Conservation (phyloP, 2,888 invertebrate genomes). For the Conchocele bisecta region DNA sequence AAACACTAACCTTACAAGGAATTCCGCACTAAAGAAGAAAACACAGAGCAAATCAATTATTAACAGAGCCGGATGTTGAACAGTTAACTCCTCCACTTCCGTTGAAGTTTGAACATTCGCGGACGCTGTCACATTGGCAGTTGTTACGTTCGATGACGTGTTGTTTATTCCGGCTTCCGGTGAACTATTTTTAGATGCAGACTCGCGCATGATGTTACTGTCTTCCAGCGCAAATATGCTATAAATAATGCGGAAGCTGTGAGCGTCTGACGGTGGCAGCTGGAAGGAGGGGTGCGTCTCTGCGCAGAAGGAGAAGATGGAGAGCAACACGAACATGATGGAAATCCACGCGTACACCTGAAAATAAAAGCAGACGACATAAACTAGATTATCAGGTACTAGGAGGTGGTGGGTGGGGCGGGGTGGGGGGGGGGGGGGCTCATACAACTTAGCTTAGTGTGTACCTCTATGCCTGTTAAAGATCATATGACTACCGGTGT, state of each 20-base stretch:
- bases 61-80: slow-evolving; percentile 74
- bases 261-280: slow-evolving; percentile 46
- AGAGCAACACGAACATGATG: slow-evolving; percentile 76
- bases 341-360: slow-evolving; percentile 79
- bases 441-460: no score
- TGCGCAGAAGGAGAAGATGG: slow-evolving; percentile 79
- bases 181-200: no score
- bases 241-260: slow-evolving; percentile 43
- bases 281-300: slow-evolving; percentile 76
- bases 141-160: not conserved
- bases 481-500: no score
- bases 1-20: slow-evolving; percentile 75
- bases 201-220: slow-evolving; percentile 21
- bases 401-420: no score
- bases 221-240: slow-evolving; percentile 56
- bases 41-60: slow-evolving; percentile 77
- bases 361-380: slow-evolving; percentile 29
- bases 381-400: no score
- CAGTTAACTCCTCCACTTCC: slow-evolving; percentile 20
- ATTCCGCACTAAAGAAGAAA: slow-evolving; percentile 78
- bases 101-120: not conserved
- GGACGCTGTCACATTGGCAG: not conserved
- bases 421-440: no score
- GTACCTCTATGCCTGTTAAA: no score
- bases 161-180: slow-evolving; percentile 9